phyloP scores from a whole-genome alignment of 2,113 vertebrate genomes.

The Mormoops blainvillei region DNA sequence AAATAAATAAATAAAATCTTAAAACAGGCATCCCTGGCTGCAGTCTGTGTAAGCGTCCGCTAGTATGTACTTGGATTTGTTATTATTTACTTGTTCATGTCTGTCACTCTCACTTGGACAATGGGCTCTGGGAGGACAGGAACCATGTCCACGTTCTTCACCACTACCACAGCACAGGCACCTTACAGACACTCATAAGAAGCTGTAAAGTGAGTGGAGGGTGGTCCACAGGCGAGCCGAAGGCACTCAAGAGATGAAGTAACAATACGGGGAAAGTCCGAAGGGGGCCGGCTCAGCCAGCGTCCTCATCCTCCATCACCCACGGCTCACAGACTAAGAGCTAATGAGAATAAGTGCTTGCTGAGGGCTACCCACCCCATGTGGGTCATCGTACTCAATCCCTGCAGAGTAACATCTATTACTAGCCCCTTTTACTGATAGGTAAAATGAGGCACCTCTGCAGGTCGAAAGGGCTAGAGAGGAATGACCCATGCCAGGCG shows the following conservation, averaged over 20 bases:
- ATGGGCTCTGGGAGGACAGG: background rate
- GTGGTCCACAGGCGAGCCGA: background rate
- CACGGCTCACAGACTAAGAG: background rate
- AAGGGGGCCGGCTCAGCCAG: fast-evolving
- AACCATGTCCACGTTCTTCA: background rate
- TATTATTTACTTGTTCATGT: fast-evolving
- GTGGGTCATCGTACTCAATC: fast-evolving
- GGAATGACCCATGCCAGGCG: too few species aligned
- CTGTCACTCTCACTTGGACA: background rate
- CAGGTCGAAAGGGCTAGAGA: too few species aligned
- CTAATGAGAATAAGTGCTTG: background rate
- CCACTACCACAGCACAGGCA: fast-evolving
- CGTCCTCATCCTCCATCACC: background rate
- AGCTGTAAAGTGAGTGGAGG: background rate
- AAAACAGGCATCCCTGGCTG: background rate
- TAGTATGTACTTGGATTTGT: background rate
- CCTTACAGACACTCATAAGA: background rate
- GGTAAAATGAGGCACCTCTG: background rate
- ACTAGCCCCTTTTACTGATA: background rate
- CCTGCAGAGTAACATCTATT: fast-evolving
- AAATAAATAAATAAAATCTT: too few species aligned
- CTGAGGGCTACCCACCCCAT: fast-evolving
- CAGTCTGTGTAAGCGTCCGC: background rate
- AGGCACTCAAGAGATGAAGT: background rate
- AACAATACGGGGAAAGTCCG: background rate